Percentiles rank a stretch among this genome's conserved stretches.
phyloP scores from a whole-genome alignment of 2,888 invertebrate genomes.

The Diaperis boleti region DNA sequence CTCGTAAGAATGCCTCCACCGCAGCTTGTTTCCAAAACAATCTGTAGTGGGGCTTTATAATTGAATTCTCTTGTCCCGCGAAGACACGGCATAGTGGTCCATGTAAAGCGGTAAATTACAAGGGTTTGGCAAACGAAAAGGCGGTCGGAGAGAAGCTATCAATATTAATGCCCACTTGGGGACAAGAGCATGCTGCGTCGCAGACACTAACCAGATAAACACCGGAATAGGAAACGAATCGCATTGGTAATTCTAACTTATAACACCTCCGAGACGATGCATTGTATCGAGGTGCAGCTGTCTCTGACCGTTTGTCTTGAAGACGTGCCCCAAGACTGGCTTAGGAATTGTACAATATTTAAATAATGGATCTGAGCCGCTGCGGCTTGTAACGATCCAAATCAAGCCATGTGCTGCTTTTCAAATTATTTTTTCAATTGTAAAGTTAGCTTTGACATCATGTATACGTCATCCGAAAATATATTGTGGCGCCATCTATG shows the following conservation, averaged over 20 bases:
- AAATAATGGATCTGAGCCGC: neutral
- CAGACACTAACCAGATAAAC: slow-evolving; percentile 46
- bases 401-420: too few relatives aligned
- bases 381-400: too few relatives aligned
- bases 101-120: slow-evolving; percentile 53
- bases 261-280: slow-evolving; percentile 35
- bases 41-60: slow-evolving; percentile 47
- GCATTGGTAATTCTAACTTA: slow-evolving; percentile 43
- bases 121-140: slow-evolving; percentile 47
- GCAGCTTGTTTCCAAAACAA: slow-evolving; percentile 41
- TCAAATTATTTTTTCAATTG: too few relatives aligned
- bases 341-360: neutral
- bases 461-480: too few relatives aligned
- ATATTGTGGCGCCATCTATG: too few relatives aligned
- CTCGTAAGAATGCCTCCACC: slow-evolving; percentile 17
- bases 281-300: slow-evolving; percentile 18
- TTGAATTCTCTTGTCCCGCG: slow-evolving; percentile 54
- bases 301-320: neutral
- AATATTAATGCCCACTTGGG: slow-evolving; percentile 52
- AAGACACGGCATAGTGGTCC: slow-evolving; percentile 47
- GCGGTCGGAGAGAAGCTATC: slow-evolving; percentile 46
- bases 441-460: too few relatives aligned
- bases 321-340: slow-evolving; percentile 1
- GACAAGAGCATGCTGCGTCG: slow-evolving; percentile 38
- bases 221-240: slow-evolving; percentile 44